Base-by-base conservation (phyloP, 2,113 vertebrate species). In the Chlamydotis undulata region DNA sequence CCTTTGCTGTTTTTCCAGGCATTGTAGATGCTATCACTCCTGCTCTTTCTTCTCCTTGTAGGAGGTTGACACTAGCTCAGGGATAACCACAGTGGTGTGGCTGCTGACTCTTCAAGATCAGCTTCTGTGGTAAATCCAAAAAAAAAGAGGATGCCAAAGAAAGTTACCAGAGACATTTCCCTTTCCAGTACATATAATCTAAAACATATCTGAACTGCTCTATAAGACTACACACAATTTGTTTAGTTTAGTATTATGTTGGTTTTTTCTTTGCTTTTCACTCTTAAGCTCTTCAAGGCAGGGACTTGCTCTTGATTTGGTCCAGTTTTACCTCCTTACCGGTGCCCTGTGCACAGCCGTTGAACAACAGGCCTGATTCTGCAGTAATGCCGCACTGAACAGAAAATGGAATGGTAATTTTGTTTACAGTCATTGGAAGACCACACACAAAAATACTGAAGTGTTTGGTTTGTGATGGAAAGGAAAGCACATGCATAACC, bases 91-190 rank as follows among this genome's bases (percentile, higher is more conserved):
- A 67, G 24, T 22, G 0, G 1, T 41, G 26, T 29, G 33, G n/a
- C 55, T 1, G 0, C 31, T 74, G 83, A 43, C 60, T 56, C 39
- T 75, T 90, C 47, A 83, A 92, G 63, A 43, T 9, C 35, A 86
- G 29, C 16, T 80, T 74, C 68, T 63, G 41, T 65, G 50, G 63
- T 47, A 93, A 90, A 89, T 59, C 53, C 19, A 64, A 64, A 85
- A 76, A 84, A 76, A 47, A 85, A 26, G 18, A 73, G 9, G 13
- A 82, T 56, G 56, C 19, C 85, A 86, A 88, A 73, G 15, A 81
- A 76, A 89, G 39, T 63, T 70, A 47, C 86, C 71, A 87, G 73
- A 86, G 50, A 90, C 49, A 29, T 74, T 90, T 96, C 35, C 24
- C 37, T 87, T 87, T 84, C 56, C 93, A 93, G n/a, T 56, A 70